Evolutionary conservation across 2,888 invertebrate genomes (phyloP).

Genomic region (Andricus quercusramuli): DNA sequence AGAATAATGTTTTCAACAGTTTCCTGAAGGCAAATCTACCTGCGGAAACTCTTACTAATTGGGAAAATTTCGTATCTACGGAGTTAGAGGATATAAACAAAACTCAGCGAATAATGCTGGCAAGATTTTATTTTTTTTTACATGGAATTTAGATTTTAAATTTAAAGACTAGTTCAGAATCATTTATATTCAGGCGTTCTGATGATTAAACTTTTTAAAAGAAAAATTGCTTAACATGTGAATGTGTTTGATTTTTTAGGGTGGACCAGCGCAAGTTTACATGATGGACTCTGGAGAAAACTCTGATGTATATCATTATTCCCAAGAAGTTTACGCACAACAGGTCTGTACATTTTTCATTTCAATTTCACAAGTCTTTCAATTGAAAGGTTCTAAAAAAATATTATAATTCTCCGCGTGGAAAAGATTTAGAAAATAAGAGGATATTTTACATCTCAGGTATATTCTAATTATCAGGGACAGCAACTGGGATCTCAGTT

Average conservation of each 20-base stretch:
- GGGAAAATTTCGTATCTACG: conserved; percentile 68
- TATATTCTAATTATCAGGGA: conserved; percentile 80
- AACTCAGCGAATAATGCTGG: conserved; percentile 71
- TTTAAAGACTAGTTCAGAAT: background rate
- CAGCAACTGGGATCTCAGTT: conserved; percentile 83
- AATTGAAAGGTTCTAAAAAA: conserved; percentile 7
- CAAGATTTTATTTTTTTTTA: conserved; percentile 51
- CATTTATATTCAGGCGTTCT: too few species aligned
- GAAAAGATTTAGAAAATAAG: conserved; percentile 21
- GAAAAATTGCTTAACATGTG: background rate
- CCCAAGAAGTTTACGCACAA: conserved; percentile 46
- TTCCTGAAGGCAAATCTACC: conserved; percentile 80
- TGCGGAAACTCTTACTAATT: conserved; percentile 73
- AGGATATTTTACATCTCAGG: conserved; percentile 14
- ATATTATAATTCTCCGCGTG: background rate
- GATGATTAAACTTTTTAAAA: background rate
- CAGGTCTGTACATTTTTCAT: conserved; percentile 41
- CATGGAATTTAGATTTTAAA: background rate
- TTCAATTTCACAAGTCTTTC: background rate
- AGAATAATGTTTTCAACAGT: conserved; percentile 81
- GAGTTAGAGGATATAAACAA: conserved; percentile 72
- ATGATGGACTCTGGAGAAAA: conserved; percentile 49
- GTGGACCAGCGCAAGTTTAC: conserved; percentile 50
- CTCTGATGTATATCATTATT: conserved; percentile 50
- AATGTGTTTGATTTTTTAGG: conserved; percentile 43